phyloP scores from a whole-genome alignment of 2,797 vertebrate species.

The Apogon hyalosoma region DNA sequence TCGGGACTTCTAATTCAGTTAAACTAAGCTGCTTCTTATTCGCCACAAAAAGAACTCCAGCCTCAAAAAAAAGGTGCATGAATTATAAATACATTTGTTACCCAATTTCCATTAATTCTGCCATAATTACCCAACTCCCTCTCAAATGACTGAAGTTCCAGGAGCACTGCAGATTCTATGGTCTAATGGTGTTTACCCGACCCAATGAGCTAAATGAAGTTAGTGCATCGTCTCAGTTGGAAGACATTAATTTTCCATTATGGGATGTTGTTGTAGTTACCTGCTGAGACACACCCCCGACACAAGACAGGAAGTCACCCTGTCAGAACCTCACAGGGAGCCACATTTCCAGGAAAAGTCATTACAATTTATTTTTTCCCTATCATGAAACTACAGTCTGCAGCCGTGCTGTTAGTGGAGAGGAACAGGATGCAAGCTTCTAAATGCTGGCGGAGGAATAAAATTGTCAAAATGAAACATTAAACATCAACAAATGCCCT shows the following conservation, averaged over 20 bases:
- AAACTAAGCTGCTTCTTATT: constrained; percentile 42
- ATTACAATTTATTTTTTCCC: constrained; percentile 36
- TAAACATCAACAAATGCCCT: constrained; percentile 73
- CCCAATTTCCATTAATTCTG: constrained; percentile 65
- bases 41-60: constrained; percentile 36
- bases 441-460: constrained; percentile 58
- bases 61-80: constrained; percentile 40
- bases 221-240: constrained; percentile 72
- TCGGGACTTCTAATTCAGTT: constrained; percentile 39
- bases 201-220: constrained; percentile 73
- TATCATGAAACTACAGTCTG: constrained; percentile 53
- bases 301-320: constrained; percentile 60
- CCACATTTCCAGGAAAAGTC: constrained; percentile 62
- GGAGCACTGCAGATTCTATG: constrained; percentile 41
- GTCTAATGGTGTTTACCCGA: constrained; percentile 78
- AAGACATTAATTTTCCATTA: constrained; percentile 87
- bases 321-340: constrained; percentile 47
- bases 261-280: constrained; percentile 74
- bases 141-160: constrained; percentile 64
- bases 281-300: constrained; percentile 78
- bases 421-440: constrained; percentile 64
- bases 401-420: constrained; percentile 53
- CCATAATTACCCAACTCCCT: constrained; percentile 62
- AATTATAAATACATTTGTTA: constrained; percentile 63
- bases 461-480: constrained; percentile 79